phyloP scores from a whole-genome alignment of 1,140 invertebrate species.

The Odontomachus brunneus region DNA sequence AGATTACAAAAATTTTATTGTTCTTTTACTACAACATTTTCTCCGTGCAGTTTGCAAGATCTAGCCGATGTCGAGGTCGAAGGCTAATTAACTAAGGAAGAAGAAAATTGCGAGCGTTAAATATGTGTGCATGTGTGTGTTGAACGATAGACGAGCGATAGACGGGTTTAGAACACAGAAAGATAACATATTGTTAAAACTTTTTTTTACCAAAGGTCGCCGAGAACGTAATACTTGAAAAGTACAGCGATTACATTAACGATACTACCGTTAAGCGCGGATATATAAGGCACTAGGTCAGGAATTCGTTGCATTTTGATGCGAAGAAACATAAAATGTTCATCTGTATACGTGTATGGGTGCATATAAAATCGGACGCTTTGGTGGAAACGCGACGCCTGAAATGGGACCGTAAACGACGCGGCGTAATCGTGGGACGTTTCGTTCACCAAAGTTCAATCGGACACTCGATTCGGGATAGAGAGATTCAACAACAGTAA shows the following conservation, averaged over 20 bases:
- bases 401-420: conserved; percentile 2
- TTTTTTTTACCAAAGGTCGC: too few species aligned
- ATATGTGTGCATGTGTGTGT: too few species aligned
- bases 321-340: conserved; percentile 43
- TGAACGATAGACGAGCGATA: neutral
- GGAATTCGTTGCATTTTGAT: conserved; percentile 77
- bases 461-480: neutral
- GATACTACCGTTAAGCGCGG: conserved; percentile 63
- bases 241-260: conserved; percentile 15
- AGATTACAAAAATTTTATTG: too few species aligned
- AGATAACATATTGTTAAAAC: too few species aligned
- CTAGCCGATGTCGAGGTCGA: too few species aligned
- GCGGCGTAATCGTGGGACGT: conserved; percentile 3
- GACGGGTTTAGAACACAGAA: too few species aligned
- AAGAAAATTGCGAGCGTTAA: too few species aligned
- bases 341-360: neutral
- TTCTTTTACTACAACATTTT: too few species aligned
- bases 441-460: neutral
- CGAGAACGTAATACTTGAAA: conserved; percentile 31
- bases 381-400: neutral
- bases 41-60: too few species aligned
- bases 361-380: neutral
- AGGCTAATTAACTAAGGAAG: too few species aligned
- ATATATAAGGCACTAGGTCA: conserved; percentile 78
- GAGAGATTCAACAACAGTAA: too few species aligned